phyloP scores from a whole-genome alignment of 2,113 vertebrate species.

The Hypocryptadius cinnamomeus region DNA sequence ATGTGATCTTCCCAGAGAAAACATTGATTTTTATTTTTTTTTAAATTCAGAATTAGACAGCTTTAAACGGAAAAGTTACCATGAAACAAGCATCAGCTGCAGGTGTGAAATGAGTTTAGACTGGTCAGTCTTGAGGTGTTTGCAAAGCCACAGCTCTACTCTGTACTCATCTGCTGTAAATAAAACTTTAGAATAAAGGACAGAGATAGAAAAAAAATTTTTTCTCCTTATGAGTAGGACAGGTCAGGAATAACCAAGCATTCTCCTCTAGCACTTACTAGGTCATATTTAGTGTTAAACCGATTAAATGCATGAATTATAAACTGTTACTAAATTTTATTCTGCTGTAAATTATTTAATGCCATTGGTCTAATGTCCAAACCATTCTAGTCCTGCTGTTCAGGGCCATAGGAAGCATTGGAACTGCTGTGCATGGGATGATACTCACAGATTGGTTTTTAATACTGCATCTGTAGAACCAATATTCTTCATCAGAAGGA shows the following conservation, averaged over 20 bases:
- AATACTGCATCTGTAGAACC: background rate
- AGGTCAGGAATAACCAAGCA: background rate
- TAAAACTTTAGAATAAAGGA: background rate
- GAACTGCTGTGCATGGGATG: background rate
- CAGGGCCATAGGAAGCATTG: background rate
- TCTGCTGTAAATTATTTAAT: background rate
- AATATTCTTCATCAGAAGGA: background rate
- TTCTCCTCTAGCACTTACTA: background rate
- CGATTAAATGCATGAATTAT: background rate
- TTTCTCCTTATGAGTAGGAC: background rate
- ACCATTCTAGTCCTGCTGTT: background rate
- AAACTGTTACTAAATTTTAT: background rate
- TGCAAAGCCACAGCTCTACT: background rate
- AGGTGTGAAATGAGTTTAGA: background rate
- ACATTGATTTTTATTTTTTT: background rate
- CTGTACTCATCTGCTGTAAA: background rate
- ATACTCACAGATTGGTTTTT: background rate
- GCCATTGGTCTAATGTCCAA: background rate
- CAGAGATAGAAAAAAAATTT: background rate
- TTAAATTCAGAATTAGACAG: background rate
- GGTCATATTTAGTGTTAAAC: background rate
- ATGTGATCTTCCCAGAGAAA: conserved; percentile 47
- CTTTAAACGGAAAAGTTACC: background rate
- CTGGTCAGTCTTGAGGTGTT: background rate
- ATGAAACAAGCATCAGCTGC: background rate